Evolutionary conservation across 2,797 vertebrate genomes (phyloP).

Genomic region (Lindbergichthys nudifrons): DNA sequence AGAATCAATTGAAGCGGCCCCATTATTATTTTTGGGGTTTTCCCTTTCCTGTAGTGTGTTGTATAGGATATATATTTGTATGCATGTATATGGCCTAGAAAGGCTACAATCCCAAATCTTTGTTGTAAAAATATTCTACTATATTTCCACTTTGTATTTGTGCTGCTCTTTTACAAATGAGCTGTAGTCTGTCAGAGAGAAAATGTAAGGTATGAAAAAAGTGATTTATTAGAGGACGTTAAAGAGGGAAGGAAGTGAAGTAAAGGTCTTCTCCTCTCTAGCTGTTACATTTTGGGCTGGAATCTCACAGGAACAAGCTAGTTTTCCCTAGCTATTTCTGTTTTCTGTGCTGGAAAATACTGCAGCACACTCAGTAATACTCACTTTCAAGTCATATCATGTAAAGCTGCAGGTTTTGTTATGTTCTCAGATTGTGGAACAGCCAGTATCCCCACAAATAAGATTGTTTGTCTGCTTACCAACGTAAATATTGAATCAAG

Average conservation of each 20-base stretch:
- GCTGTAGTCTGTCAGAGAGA: neutral
- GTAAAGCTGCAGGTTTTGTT: neutral
- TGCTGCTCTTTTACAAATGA: neutral
- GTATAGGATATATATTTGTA: too few species aligned
- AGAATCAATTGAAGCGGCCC: neutral
- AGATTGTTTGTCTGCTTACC: neutral
- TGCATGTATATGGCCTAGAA: too few species aligned
- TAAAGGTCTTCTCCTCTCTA: constrained; percentile 45
- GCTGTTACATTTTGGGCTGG: constrained; percentile 66
- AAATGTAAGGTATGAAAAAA: neutral
- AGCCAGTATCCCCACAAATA: neutral
- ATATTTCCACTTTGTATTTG: neutral
- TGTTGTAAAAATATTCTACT: neutral
- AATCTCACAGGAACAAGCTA: constrained; percentile 80
- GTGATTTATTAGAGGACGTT: neutral
- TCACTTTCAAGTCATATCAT: neutral
- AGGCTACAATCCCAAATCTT: too few species aligned
- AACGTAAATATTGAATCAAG: neutral
- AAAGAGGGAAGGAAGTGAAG: constrained; percentile 25
- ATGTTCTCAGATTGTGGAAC: neutral
- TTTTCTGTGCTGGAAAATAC: constrained; percentile 32
- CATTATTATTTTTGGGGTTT: too few species aligned
- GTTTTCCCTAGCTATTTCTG: constrained; percentile 33
- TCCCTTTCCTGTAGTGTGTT: too few species aligned
- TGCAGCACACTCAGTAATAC: constrained; percentile 8